A percentile compares a stretch with the other conserved stretches of the same genome.
Conservation (phyloP, 2,888 invertebrate species). For the Capitulum mitella region DNA sequence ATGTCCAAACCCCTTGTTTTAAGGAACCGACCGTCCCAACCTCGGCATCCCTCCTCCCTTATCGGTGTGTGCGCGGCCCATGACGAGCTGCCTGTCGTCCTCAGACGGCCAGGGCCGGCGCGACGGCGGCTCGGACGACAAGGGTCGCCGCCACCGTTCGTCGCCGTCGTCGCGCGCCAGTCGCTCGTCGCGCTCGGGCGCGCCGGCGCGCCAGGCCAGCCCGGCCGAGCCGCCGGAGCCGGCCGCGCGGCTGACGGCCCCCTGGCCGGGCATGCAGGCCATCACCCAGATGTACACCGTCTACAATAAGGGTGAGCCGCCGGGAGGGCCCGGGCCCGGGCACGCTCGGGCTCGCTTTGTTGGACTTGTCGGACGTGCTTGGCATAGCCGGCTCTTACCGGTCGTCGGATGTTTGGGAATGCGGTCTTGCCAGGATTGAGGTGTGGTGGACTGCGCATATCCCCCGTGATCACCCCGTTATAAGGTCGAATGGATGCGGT, state of each 20-base stretch:
- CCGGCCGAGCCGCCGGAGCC: background rate
- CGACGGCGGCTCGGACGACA: background rate
- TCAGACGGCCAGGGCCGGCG: background rate
- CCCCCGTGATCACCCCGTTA: no score
- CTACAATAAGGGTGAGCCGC: background rate
- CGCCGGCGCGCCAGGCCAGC: background rate
- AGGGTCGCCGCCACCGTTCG: background rate
- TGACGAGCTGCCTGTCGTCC: no score
- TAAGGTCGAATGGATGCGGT: no score
- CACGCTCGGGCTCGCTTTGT: background rate
- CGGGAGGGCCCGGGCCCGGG: background rate
- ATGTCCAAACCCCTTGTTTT: no score
- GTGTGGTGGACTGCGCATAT: no score
- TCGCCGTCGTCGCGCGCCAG: background rate
- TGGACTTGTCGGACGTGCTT: background rate
- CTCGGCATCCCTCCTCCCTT: no score
- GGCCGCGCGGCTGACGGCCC: background rate
- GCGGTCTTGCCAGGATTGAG: no score
- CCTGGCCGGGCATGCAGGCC: slow-evolving; percentile 21
- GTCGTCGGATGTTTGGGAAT: background rate
- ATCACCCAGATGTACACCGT: slow-evolving; percentile 1
- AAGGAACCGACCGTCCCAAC: no score
- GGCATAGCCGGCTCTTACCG: background rate
- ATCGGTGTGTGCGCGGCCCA: no score
- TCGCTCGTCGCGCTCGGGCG: background rate